Evolutionary conservation across 2,888 invertebrate genomes (phyloP), one percentile per base, ranked within the genome.

Genomic region (Rhopalosiphum nymphaeae): DNA sequence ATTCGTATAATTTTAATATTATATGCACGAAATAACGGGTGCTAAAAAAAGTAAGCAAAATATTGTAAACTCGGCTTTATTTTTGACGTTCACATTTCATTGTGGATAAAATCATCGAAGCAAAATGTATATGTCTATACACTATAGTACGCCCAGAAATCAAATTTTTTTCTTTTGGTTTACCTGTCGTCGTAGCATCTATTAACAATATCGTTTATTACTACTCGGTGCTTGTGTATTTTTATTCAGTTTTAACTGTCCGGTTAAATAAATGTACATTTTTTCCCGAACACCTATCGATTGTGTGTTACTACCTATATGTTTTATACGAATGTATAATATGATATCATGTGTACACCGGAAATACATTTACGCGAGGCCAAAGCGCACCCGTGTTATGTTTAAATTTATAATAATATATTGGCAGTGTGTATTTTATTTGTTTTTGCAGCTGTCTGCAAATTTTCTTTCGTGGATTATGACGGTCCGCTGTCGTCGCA

Each of bases 351-450:
- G 29, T 44, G 44, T 44, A 56, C 57, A 61, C 89, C 89, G 89
- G 56, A 89, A 88, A 88, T 53, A 53, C 53, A 53, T 88, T 89
- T 61, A 56, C 89, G 42, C 57, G 89, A 42, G 88, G 88, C 88
- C 88, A 53, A 88, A 49, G 53, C 88, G 36, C 88, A 25, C 53
- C 53, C 88, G 53, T 88, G 44, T 42, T 44, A 88, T 88, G 53
- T 53, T 25, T 88, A 53, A 53, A 53, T 53, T 44, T 42, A 57
- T 57, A 57, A 44, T 89, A 57, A 44, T 57, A 26, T 88, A 88
- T n/a, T 49, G 86, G 29, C 87, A 49, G 49, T n/a, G 46, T 78
- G 21, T 78, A 36, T 78, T 78, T 78, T 78, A 36, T 78, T 21
- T 78, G 36, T 78, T 78, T 78, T 78, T 78, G 36, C 36, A 78